Base-by-base conservation (phyloP, 2,888 invertebrate species). In the Platycheirus rosarum region DNA sequence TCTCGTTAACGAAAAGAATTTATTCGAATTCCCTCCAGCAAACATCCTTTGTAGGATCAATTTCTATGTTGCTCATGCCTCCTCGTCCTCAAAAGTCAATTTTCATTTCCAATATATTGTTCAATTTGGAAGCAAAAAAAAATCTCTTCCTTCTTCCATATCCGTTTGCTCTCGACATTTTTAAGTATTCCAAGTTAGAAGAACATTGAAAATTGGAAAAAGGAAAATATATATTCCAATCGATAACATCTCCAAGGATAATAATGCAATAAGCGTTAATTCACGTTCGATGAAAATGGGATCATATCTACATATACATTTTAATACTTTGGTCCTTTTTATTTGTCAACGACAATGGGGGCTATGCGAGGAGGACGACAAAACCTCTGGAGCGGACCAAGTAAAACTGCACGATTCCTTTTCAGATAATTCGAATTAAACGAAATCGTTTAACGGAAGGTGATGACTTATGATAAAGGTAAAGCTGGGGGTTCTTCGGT, bases 251-350 rank as follows among this genome's bases (percentile, higher is more conserved):
- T 75, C 75, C 70, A 80, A 70, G 75, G 80, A 75, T 80, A 75
- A 80, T 80, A 75, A 80, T 80, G 80, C 80, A 75, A 80, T 80
- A 80, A 80, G 80, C 80, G 80, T 80, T 80, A 80, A 80, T 80
- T 80, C 76, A 80, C 75, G 80, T 80, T 80, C 70, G 70, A 65
- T 63, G 74, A 51, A 49, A 79, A 69, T 46, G 74, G 69, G 79
- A 79, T 74, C 63, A 48, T 40, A 57, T 42, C 44, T 23, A 51
- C 55, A 18, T 42, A 20, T 20, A 26, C 26, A 55, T 42, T 18
- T 60, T 9, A 35, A 51, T 51, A 60, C 69, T 42, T 55, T 29
- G 55, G 70, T 40, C 55, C 32, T 57, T 23, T 14, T 26, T 26
- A 2, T 57, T 37, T 51, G 42, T 60, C 70, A 76, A 62, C 48